phyloP scores from a whole-genome alignment of 2,113 vertebrate species.

The Microcebus ravelobensis region DNA sequence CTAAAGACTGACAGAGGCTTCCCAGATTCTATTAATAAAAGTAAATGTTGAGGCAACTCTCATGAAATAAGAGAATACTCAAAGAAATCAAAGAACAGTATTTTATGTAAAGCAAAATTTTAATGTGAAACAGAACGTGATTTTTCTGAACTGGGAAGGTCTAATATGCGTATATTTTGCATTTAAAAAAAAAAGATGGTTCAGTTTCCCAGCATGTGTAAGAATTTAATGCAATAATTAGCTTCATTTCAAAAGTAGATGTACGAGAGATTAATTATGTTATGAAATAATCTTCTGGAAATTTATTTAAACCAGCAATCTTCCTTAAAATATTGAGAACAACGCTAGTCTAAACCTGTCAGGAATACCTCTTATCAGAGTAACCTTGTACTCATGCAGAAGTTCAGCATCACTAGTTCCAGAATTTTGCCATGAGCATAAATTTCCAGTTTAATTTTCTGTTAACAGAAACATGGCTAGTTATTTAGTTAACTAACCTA shows the following conservation, averaged over 20 bases:
- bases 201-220: neutral
- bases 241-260: neutral
- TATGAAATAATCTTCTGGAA: neutral
- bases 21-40: neutral
- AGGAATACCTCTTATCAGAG: neutral
- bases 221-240: neutral
- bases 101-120: neutral
- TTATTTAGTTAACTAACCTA: neutral
- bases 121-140: neutral
- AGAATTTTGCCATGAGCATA: neutral
- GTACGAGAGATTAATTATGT: neutral
- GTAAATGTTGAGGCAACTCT: too few species aligned
- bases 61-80: neutral
- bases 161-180: neutral
- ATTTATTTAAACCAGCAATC: neutral
- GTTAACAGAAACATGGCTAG: fast-evolving
- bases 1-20: neutral
- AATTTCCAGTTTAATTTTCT: neutral
- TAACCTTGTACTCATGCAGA: too few species aligned
- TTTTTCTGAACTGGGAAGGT: neutral
- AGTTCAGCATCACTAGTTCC: neutral
- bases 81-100: neutral
- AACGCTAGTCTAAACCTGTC: too few species aligned
- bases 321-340: neutral
- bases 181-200: neutral